Percentiles rank a stretch among this genome's conserved stretches.
phyloP scores from a whole-genome alignment of 1,140 invertebrate species.

The Cyclargus thomasi region DNA sequence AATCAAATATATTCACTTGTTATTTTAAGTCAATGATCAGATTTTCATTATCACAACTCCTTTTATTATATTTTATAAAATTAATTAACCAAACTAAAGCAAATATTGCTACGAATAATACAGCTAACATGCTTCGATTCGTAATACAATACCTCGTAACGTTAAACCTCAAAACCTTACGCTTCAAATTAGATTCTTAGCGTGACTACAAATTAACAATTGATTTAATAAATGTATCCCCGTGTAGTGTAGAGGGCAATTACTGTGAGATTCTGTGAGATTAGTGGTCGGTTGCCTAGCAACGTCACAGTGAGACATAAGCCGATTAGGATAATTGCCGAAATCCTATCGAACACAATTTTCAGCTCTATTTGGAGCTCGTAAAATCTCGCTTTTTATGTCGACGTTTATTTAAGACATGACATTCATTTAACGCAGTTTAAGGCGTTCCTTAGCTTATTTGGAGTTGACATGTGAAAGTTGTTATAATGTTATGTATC shows the following conservation, averaged over 20 bases:
- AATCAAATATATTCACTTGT: too few relatives aligned
- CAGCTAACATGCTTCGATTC: neutral
- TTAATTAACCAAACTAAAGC: neutral
- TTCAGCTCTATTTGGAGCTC: slow-evolving; percentile 7
- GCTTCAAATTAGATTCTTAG: slow-evolving; percentile 24
- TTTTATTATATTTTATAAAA: too few relatives aligned
- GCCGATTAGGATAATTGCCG: slow-evolving; percentile 68
- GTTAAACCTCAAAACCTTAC: neutral
- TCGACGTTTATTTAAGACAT: too few relatives aligned
- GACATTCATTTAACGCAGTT: too few relatives aligned
- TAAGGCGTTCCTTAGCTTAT: too few relatives aligned
- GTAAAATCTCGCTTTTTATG: neutral
- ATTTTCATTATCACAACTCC: too few relatives aligned
- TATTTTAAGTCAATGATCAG: too few relatives aligned
- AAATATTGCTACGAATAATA: too few relatives aligned
- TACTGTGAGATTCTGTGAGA: slow-evolving; percentile 50
- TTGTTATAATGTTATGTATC: too few relatives aligned
- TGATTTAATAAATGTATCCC: slow-evolving; percentile 20
- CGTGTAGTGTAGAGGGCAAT: slow-evolving; percentile 44
- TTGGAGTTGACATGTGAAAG: too few relatives aligned
- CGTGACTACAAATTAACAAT: slow-evolving; percentile 25
- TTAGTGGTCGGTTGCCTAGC: slow-evolving; percentile 69
- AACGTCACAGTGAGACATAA: slow-evolving; percentile 57
- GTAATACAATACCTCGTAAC: neutral
- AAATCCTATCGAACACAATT: slow-evolving; percentile 46